These are phyloP conservation scores for Epinephelus awoara DNA, from an alignment of 2,797 vertebrate genomes.

Conservation along the genomic window DNA sequence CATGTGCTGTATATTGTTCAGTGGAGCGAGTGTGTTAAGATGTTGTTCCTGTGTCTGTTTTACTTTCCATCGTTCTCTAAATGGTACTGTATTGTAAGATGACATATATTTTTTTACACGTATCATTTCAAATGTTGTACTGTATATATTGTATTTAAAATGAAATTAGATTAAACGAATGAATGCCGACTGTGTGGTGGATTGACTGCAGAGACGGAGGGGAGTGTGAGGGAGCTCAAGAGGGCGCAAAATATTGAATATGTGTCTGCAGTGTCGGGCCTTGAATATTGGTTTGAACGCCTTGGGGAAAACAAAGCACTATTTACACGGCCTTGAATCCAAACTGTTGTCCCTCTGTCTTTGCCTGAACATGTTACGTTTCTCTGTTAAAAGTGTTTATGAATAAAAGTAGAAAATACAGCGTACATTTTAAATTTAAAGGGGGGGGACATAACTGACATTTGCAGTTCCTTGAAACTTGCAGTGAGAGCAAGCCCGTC, in stretches of 20 bases:
- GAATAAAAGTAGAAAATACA: constrained; percentile 35
- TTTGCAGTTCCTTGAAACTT: constrained; percentile 73
- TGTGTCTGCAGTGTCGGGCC: constrained; percentile 26
- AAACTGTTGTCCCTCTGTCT: constrained; percentile 33
- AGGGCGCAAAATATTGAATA: constrained; percentile 28
- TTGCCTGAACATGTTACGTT: constrained; percentile 48
- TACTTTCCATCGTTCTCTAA: constrained; percentile 78
- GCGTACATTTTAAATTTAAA: constrained; percentile 33
- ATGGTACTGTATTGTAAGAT: constrained; percentile 88
- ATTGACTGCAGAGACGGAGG: constrained; percentile 28
- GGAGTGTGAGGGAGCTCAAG: background rate
- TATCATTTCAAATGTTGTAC: constrained; percentile 85
- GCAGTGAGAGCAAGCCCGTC: constrained; percentile 50
- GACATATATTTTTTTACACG: constrained; percentile 89
- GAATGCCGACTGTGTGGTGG: constrained; percentile 68
- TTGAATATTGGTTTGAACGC: constrained; percentile 30
- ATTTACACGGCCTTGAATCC: constrained; percentile 49
- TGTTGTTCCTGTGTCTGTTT: constrained; percentile 78
- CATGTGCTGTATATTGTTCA: constrained; percentile 69
- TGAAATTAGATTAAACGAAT: constrained; percentile 80
- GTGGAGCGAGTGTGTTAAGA: constrained; percentile 74
- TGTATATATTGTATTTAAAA: constrained; percentile 84
- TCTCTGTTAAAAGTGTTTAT: constrained; percentile 41
- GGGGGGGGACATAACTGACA: constrained; percentile 53
- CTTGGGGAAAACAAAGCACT: constrained; percentile 23